Evolutionary conservation across 2,888 invertebrate species (phyloP), one percentile per base, ranked within the genome.

Genomic region (Sarcophaga carnaria): DNA sequence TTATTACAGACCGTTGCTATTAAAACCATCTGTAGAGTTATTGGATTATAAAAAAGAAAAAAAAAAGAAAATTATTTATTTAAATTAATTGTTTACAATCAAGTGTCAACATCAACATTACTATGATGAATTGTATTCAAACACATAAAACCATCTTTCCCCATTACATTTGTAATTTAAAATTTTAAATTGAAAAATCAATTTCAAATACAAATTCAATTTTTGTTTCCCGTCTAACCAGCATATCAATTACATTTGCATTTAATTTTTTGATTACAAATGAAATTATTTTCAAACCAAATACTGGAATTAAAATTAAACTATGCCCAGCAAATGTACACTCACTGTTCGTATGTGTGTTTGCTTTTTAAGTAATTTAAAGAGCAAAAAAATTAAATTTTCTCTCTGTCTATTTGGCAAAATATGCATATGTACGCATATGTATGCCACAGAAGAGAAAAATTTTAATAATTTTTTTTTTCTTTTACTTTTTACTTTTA

Each of bases 101-200:
- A 67, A 60, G 62, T 78, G 78, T 78, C 69, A 78, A 78, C 27
- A 78, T n/a, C 37, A 67, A 54, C 17, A 54, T 5, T 54, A 14
- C 17, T 54, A 17, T 54, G 54, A 17, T 14, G 17, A 54, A 54
- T 54, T 14, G 14, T 49, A 49, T 4, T 3, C 1, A 4, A 54
- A 12, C 37, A 37, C 37, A 8, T 37, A 0, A 37, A 5, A 37
- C 37, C 37, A 37, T 2, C 37, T 37, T 37, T 2, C 37, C 37
- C 10, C 8, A 2, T 8, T 37, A 37, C 27, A 1, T 8, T 2
- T 8, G 37, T 37, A 37, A 37, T 37, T 37, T 37, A 37, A 37
- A 37, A 37, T 37, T 37, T 37, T 37, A 8, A 37, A 37, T 37
- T 37, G 37, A 37, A 37, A 37, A 37, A 37, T 37, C 37, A 37